These are phyloP conservation scores for Nycticryphes semicollaris DNA, from an alignment of 2,113 vertebrate species.

Conservation along the genomic window DNA sequence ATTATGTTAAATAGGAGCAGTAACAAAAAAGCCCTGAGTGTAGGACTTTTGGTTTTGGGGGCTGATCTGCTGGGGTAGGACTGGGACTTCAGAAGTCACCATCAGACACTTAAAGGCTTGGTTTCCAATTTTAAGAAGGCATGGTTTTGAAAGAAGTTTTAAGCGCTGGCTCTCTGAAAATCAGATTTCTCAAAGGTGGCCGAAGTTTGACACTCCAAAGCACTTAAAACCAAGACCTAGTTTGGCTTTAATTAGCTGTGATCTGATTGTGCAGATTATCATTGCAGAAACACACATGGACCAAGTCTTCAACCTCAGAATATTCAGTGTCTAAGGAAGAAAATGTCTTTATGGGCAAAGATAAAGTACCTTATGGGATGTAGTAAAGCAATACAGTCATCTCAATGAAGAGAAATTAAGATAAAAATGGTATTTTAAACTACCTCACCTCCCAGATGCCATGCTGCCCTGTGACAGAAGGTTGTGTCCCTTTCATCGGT, in stretches of 20 bases:
- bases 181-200: neutral
- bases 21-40: neutral
- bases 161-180: neutral
- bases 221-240: neutral
- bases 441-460: slow-evolving; percentile 40
- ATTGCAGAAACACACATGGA: neutral
- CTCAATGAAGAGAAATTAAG: slow-evolving; percentile 31
- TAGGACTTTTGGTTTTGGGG: neutral
- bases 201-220: neutral
- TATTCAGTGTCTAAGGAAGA: neutral
- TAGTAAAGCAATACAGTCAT: slow-evolving; percentile 26
- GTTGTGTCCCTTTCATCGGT: slow-evolving; percentile 52
- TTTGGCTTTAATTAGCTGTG: neutral
- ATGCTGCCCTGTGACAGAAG: slow-evolving; percentile 35
- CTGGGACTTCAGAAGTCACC: neutral
- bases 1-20: neutral
- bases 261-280: neutral
- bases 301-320: neutral
- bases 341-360: neutral
- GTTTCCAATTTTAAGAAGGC: neutral
- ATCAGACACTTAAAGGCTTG: neutral
- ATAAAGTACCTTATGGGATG: slow-evolving; percentile 20
- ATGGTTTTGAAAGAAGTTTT: neutral
- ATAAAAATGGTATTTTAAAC: slow-evolving; percentile 59
- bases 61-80: neutral